Conservation (phyloP, 1,140 invertebrate species). For the Hydropsyche tenuis region DNA sequence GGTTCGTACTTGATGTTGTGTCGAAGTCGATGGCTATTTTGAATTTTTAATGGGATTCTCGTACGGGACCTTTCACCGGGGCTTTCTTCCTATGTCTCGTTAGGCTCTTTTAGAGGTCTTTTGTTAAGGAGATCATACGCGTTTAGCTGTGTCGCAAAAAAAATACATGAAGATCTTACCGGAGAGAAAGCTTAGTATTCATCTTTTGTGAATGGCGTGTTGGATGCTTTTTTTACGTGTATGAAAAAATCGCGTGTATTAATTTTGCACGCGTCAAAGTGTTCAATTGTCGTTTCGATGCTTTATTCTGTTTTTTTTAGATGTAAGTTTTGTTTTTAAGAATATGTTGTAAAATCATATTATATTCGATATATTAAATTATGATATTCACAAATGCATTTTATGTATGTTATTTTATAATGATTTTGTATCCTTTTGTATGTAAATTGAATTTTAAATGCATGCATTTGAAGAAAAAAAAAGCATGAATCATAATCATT, state of each 20-base stretch:
- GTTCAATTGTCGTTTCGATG: not conserved
- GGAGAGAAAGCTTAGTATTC: too few relatives aligned
- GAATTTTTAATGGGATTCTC: too few relatives aligned
- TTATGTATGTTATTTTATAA: slow-evolving; percentile 7
- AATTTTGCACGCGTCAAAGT: too few relatives aligned
- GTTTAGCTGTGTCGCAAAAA: too few relatives aligned
- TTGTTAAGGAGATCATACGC: too few relatives aligned
- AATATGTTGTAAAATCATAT: not conserved
- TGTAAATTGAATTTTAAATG: not conserved
- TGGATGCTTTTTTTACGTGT: too few relatives aligned
- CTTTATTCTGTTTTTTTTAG: too few relatives aligned
- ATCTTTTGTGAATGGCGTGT: too few relatives aligned
- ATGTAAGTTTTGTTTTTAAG: too few relatives aligned
- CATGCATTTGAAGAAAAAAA: not conserved
- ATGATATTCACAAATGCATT: not conserved
- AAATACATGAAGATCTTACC: too few relatives aligned
- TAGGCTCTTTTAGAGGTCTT: too few relatives aligned
- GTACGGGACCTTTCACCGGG: not conserved
- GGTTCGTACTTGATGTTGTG: not conserved
- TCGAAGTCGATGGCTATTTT: not conserved
- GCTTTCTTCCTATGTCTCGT: not conserved
- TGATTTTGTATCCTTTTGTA: not conserved
- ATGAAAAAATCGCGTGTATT: too few relatives aligned
- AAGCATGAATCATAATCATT: not conserved
- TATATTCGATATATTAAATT: not conserved